Evolutionary conservation across 2,797 vertebrate species (phyloP).

Genomic region (Sparus aurata): DNA sequence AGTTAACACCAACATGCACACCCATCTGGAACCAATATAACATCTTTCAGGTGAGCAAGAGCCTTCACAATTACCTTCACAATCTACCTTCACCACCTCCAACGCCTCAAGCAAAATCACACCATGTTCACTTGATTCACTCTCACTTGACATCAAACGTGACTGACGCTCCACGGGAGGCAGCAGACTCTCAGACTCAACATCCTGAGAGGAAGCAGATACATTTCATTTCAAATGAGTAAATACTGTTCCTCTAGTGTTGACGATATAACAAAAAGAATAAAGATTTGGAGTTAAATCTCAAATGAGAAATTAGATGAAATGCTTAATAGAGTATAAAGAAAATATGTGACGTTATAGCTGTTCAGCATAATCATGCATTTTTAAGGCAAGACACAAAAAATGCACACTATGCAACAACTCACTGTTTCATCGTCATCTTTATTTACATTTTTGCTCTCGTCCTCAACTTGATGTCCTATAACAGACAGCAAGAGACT

Average conservation of each 20-base stretch:
- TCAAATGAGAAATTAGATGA: neutral
- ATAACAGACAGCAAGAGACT: neutral
- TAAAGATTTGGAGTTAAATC: neutral
- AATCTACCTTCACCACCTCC: neutral
- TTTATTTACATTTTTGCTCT: neutral
- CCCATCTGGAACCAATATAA: neutral
- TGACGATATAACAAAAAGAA: neutral
- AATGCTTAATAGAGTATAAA: neutral
- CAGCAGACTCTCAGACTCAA: constrained; percentile 70
- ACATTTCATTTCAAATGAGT: neutral
- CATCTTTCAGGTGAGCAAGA: neutral
- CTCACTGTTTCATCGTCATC: constrained; percentile 64
- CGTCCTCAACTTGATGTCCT: constrained; percentile 8
- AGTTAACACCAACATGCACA: neutral
- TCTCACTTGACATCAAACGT: neutral
- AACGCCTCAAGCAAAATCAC: accelerated
- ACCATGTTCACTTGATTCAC: accelerated
- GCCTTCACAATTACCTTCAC: constrained; percentile 26
- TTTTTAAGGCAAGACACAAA: neutral
- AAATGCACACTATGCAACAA: neutral
- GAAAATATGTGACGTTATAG: neutral
- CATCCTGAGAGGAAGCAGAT: constrained; percentile 56
- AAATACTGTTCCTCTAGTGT: neutral
- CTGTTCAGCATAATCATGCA: neutral
- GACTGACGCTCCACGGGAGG: neutral